These are phyloP conservation scores for Leucopternis melanops DNA, from an alignment of 2,113 vertebrate genomes.

Conservation along the genomic window DNA sequence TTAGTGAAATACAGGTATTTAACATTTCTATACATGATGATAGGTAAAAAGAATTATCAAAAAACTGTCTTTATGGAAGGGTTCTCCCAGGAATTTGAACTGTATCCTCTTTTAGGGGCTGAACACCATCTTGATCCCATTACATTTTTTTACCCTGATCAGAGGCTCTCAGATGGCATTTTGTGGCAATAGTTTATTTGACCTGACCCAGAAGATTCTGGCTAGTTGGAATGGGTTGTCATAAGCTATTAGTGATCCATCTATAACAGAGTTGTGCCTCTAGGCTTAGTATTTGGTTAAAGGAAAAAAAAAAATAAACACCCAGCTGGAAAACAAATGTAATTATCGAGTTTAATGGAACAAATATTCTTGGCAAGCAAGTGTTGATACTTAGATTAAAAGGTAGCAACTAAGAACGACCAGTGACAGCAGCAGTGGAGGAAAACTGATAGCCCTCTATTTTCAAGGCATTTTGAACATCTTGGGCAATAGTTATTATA, in stretches of 20 bases:
- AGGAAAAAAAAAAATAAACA: neutral
- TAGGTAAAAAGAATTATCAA: neutral
- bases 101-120: neutral
- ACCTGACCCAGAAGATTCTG: conserved; percentile 42
- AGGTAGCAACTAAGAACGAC: neutral
- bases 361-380: neutral
- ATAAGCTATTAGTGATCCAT: conserved; percentile 20
- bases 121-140: conserved; percentile 40
- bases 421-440: neutral
- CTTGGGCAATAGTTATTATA: neutral
- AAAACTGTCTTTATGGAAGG: neutral
- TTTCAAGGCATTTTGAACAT: neutral
- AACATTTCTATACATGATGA: neutral
- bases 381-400: neutral
- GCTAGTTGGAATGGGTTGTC: conserved; percentile 26
- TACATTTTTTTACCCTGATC: neutral
- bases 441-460: neutral
- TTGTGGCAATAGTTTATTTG: conserved; percentile 52
- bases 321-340: neutral
- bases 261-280: neutral
- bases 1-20: neutral
- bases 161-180: neutral
- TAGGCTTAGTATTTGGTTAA: neutral
- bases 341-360: neutral
- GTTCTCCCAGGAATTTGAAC: neutral